Conservation (phyloP, 53 echinoderm and acorn worm species). For the Patiria pectinifera region DNA sequence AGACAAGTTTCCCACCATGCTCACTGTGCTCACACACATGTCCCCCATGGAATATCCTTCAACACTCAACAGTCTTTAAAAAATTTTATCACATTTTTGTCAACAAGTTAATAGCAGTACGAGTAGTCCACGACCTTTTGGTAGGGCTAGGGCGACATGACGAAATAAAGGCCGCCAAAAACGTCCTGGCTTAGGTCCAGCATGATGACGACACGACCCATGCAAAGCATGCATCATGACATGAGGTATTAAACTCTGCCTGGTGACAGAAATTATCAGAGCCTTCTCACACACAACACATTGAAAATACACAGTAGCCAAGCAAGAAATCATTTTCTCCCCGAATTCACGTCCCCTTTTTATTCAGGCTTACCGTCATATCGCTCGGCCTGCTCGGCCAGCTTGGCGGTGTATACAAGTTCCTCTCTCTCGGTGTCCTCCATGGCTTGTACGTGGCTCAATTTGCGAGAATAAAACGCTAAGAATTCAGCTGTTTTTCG, state of each 20-base stretch:
- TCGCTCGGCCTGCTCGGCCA: constrained; percentile 96
- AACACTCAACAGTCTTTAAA: too few relatives aligned
- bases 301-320: background rate
- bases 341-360: background rate
- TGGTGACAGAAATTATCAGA: background rate
- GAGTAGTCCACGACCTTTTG: too few relatives aligned
- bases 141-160: background rate
- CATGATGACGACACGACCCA: background rate
- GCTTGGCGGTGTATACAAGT: constrained; percentile 80
- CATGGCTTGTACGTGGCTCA: constrained; percentile 29
- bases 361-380: constrained; percentile 80
- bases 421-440: constrained; percentile 67
- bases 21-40: too few relatives aligned
- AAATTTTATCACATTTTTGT: too few relatives aligned
- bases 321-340: background rate
- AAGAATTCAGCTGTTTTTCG: background rate
- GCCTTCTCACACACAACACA: background rate
- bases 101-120: too few relatives aligned
- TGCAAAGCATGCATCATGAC: background rate
- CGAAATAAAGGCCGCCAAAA: background rate
- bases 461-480: constrained; percentile 9
- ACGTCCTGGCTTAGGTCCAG: background rate
- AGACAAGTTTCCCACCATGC: too few relatives aligned
- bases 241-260: background rate
- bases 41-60: too few relatives aligned